Evolutionary conservation across 1,140 invertebrate species (phyloP), one percentile per base, ranked within the genome.

Genomic region (Sinonovacula constricta): DNA sequence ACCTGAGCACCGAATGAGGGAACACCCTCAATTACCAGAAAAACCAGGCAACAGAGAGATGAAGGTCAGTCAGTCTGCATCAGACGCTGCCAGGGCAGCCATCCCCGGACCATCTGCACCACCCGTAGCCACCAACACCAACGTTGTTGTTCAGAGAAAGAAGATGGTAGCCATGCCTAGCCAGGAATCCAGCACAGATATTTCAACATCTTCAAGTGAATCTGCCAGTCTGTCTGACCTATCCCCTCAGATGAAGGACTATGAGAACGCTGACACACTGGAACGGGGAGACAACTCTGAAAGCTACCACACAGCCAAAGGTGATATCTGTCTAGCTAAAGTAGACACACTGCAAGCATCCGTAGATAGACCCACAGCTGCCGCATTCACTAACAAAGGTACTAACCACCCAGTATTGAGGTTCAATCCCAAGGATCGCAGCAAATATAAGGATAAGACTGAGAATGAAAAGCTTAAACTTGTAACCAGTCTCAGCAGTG

Each of bases 371-470:
- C 70, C 24, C 39, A n/a, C n/a, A n/a, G n/a, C n/a, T n/a, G n/a
- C 67, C 28, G 39, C 51, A 49, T 51, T 66, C 26, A 75, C 80
- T 69, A 70, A 60, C 74, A 63, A 78, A 45, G 60, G 53, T 71
- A 78, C 67, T 63, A 79, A 71, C 59, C 67, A 71, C 22, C 34
- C 62, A 31, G 77, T 76, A 24, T 70, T 56, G 36, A 26, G 28
- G 45, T 81, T 81, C 66, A 74, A 81, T 53, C 79, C 79, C 5
- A 70, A 71, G 24, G 66, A 71, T 12, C 45, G 59, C n/a, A n/a
- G 39, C 34, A 81, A 66, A 39, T 53, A 76, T 69, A 33, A 24
- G 26, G 45, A 59, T 28, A 28, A 28, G 26, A 70, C 67, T 56
- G 51, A 56, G 31, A 74, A 59, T n/a, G 56, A n/a, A 53, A 57